phyloP scores from a whole-genome alignment of 2,113 vertebrate genomes.

The Embiotoca jacksoni region DNA sequence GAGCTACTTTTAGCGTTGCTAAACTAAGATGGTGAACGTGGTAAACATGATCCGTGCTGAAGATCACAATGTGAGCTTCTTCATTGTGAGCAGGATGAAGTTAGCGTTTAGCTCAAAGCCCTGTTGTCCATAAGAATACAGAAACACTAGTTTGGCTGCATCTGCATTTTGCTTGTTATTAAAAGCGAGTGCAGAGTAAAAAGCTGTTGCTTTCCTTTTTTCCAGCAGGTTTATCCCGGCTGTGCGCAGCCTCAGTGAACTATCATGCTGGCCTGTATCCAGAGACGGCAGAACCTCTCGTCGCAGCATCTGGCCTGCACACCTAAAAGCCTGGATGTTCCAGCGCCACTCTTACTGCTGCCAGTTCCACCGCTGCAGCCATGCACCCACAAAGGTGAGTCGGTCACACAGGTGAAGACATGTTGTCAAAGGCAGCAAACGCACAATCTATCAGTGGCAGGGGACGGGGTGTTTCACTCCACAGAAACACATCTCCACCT shows the following conservation, averaged over 20 bases:
- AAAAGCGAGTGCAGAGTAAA: neutral
- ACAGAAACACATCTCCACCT: neutral
- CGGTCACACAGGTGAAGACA: neutral
- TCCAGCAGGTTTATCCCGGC: constrained; percentile 76
- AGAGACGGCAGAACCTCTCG: constrained; percentile 92
- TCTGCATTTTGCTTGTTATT: neutral
- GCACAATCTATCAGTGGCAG: too few species aligned
- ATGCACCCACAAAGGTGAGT: constrained; percentile 89
- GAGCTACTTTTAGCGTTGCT: neutral
- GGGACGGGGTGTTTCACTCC: too few species aligned
- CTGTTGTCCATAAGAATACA: neutral
- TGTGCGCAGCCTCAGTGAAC: constrained; percentile 64
- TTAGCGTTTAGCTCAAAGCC: neutral
- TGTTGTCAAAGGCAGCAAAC: too few species aligned
- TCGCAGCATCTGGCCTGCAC: constrained; percentile 90
- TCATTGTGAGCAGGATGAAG: neutral
- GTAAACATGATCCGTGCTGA: too few species aligned
- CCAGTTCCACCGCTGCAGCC: constrained; percentile 58
- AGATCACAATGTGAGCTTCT: neutral
- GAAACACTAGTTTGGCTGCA: neutral
- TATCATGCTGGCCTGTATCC: constrained; percentile 98
- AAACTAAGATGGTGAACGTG: too few species aligned
- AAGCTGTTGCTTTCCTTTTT: neutral
- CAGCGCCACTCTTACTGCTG: constrained; percentile 59
- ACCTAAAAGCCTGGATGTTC: constrained; percentile 89